Base-by-base conservation (phyloP, 2,888 invertebrate genomes). In the Euzetes globulus region DNA sequence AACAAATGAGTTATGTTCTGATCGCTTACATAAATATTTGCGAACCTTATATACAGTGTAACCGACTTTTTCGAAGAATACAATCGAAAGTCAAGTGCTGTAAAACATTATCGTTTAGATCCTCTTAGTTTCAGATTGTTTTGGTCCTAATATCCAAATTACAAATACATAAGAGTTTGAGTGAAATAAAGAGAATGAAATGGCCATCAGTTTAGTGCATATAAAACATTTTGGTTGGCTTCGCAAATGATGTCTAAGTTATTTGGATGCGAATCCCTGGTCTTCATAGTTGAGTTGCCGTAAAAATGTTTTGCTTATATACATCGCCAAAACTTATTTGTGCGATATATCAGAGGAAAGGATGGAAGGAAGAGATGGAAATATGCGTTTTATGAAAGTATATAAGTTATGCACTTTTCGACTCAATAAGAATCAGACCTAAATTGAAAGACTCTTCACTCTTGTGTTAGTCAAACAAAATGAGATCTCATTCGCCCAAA, bases 281-380 rank as follows among this genome's bases (percentile, higher is more conserved):
- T 13, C 55, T 60, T 60, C n/a, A 29, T 60, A 19, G 63, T 47
- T 22, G 27, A 60, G 15, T 60, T 60, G 70, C 41, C 45, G 33
- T 22, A n/a, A 37, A 70, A 70, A 70, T 70, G 70, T 70, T 47
- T 65, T 19, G 22, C 70, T 47, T 47, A 70, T 70, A 70, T 47
- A 47, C 70, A 70, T 22, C 25, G 25, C 47, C 45, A 70, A 70
- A 70, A 70, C n/a, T 65, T 37, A 41, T 65, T 19, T 65, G 41
- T 41, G 19, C 41, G 4, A 37, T 65, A 58, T 29, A 41, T 58
- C 41, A 41, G 41, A 41, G 41, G 41, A 41, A 41, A 5, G 65
- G 19, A 19, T 33, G 65, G 41, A 65, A 65, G 37, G 41, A 65
- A 37, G 17, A 4, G 37, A 4, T 41, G 29, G 58, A 19, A 19